A percentile compares a stretch with the other conserved stretches of the same genome.
Conservation (phyloP, 2,113 vertebrate species). For the Scomber colias region DNA sequence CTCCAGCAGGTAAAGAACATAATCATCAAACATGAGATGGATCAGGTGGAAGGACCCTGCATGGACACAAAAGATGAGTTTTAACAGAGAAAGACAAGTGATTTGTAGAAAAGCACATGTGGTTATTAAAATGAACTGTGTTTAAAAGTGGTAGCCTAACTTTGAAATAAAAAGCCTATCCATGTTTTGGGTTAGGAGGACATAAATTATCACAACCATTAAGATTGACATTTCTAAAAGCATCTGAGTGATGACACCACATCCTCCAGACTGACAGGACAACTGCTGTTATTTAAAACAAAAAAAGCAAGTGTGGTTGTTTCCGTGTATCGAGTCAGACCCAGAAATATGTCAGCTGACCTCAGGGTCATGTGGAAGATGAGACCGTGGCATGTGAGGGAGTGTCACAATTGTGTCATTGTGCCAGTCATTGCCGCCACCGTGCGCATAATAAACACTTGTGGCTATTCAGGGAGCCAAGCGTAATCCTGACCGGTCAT, state of each 20-base stretch:
- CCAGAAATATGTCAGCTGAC: constrained; percentile 79
- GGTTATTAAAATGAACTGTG: not conserved
- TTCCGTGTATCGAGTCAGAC: constrained; percentile 63
- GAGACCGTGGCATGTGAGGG: constrained; percentile 66
- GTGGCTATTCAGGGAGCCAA: constrained; percentile 75
- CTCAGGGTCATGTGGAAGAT: constrained; percentile 64
- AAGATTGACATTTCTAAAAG: not conserved
- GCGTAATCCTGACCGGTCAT: constrained; percentile 78
- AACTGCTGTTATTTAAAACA: constrained; percentile 29
- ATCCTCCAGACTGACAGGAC: constrained; percentile 55
- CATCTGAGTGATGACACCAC: constrained; percentile 62
- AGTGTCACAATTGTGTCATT: constrained; percentile 78
- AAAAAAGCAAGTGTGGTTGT: constrained; percentile 44
- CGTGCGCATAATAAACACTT: constrained; percentile 80
- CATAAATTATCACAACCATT: not conserved
- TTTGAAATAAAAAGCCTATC: not conserved
- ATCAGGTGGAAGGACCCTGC: constrained; percentile 98
- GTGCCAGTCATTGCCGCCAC: constrained; percentile 65
- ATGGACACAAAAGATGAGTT: constrained; percentile 23
- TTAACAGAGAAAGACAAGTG: not conserved
- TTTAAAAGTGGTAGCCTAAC: not conserved
- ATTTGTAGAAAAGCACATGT: not conserved
- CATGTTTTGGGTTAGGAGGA: not conserved
- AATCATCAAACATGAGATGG: constrained; percentile 99
- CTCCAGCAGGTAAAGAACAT: constrained; percentile 97